Base-by-base conservation (phyloP, 2,797 vertebrate species). In the Diplodus puntazzo region DNA sequence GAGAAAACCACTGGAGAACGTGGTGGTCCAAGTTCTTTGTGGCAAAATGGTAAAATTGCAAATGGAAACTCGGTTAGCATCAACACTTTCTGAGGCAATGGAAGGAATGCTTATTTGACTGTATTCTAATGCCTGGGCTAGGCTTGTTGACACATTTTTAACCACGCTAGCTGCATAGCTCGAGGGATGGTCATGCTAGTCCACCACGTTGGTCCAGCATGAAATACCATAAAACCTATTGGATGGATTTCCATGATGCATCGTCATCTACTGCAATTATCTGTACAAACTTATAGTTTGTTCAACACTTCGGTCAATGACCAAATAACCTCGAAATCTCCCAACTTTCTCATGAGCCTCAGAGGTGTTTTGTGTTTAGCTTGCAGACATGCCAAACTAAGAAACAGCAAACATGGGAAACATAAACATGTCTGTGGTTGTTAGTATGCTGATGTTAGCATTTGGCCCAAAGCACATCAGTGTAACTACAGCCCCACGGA, bases 391-490 rank as follows among this genome's bases (percentile, higher is more conserved):
- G 16, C 34, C 34, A 60, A 52, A n/a, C 14, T 49, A 73, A 46
- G 21, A 16, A 3, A 52, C 49, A 12, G 21, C 1, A n/a, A 46
- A 72, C 16, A 12, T 61, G 25, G 23, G 45, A n/a, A 30, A 66
- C n/a, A 13, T 48, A 11, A 34, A 16, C 65, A 49, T 70, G 25
- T 1, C 18, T 30, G 5, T 25, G 23, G 12, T 23, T 50, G 30
- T 77, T 57, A 16, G 4, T 27, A n/a, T 27, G 39, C 21, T 39
- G 52, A 48, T 66, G 57, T 77, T 65, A 60, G 27, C 45, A 39
- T 58, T 55, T 27, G 46, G 65, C 48, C 64, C 13, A 39, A 23
- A 67, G 39, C 63, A 17, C 52, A 18, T 14, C 0, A 39, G 17
- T 53, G n/a, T 52, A 52, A 42, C 4, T 11, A 17, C 11, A 17